phyloP scores from a whole-genome alignment of 1,140 invertebrate species.

The Nautilus pompilius region DNA sequence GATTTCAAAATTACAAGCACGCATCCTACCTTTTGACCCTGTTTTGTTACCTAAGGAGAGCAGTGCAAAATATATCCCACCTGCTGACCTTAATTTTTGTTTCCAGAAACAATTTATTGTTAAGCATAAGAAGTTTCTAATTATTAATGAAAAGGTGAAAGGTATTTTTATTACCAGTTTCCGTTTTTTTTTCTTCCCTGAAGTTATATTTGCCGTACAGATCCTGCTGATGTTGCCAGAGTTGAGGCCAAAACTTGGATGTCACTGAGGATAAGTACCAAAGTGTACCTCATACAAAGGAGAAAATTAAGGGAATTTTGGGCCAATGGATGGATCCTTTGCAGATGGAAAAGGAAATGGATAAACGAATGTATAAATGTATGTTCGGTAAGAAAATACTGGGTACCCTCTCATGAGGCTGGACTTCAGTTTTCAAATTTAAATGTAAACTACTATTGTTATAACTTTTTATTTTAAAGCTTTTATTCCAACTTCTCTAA shows the following conservation, averaged over 20 bases:
- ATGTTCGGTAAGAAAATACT: slow-evolving; percentile 72
- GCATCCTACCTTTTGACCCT: no score
- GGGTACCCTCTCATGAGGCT: neutral
- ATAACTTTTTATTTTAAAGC: neutral
- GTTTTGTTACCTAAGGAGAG: no score
- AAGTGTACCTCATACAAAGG: slow-evolving; percentile 70
- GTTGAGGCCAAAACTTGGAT: slow-evolving; percentile 97
- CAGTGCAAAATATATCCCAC: no score
- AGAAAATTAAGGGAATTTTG: slow-evolving; percentile 58
- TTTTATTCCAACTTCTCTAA: neutral
- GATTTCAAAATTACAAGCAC: no score
- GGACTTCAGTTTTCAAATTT: no score
- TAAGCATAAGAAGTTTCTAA: no score
- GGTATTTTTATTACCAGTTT: no score
- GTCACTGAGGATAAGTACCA: slow-evolving; percentile 77
- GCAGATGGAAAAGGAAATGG: slow-evolving; percentile 78
- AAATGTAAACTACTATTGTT: neutral
- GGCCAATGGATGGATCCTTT: slow-evolving; percentile 92
- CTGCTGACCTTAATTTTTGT: no score
- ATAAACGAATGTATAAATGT: slow-evolving; percentile 85
- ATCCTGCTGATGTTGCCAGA: slow-evolving; percentile 94
- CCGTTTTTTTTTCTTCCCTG: no score
- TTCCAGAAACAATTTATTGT: no score
- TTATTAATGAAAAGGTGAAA: no score
- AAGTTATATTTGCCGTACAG: slow-evolving; percentile 89